Base-by-base conservation (phyloP, 1,140 invertebrate species). In the Meloidogyne exigua region DNA sequence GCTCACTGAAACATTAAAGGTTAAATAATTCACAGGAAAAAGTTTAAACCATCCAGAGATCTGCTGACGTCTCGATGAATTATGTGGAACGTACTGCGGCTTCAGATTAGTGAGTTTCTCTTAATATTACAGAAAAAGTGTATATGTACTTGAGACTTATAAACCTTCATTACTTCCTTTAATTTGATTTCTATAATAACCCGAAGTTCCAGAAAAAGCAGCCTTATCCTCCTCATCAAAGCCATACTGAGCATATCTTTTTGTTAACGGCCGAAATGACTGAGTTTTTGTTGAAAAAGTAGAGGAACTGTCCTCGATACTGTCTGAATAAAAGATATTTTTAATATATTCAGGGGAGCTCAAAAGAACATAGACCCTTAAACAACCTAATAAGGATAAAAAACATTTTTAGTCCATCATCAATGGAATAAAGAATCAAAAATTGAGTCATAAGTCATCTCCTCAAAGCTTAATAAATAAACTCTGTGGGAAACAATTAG, bases 161-260 rank as follows among this genome's bases (percentile, higher is more conserved):
- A 25, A 68, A 68, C 68, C 68, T 39, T 44, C 23, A 69, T 15
- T 4, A 26, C 15, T 25, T 39, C 32, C 18, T 69, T 69, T 26
- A 69, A 32, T 21, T 4, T 69, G 68, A 44, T 69, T 42, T 15
- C 49, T 39, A 57, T 69, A 69, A 69, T 13, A 69, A 57, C 18
- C 49, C n/a, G 49, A 57, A 57, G 0, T 57, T n/a, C 49, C 49
- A 57, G 18, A 15, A 57, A 57, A 57, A 5, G 18, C 7, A 57
- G n/a, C n/a, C n/a, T 18, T 18, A 9, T 67, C 65, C 3, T 21
- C 66, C 9, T n/a, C 23, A 68, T 32, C 66, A 68, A 9, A 42
- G 39, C 10, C 28, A 69, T 69, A 57, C 4, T 1, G 12, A 13
- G 39, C 68, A 69, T 69, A 69, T 42, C 68, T 25, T 39, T 69